Base-by-base conservation (phyloP, 2,888 invertebrate species). In the Chloroclysta siterata region DNA sequence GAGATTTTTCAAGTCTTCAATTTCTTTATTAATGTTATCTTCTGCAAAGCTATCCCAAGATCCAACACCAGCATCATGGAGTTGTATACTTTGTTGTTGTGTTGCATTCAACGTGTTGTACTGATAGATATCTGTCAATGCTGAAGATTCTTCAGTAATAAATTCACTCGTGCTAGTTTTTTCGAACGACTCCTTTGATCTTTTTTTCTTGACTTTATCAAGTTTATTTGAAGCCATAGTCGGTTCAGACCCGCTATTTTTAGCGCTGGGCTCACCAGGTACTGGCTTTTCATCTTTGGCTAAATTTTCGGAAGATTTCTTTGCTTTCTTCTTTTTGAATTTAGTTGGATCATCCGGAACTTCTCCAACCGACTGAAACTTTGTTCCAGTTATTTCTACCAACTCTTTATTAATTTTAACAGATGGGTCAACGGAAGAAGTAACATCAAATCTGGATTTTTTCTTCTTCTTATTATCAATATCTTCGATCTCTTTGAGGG, bases 401-500 rank as follows among this genome's bases (percentile, higher is more conserved):
- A 53, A 53, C 22, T 63, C 62, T 46, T 60, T 62, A 46, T 22
- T 29, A 0, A 28, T 15, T 22, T 58, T 62, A 42, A 28, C 5
- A 8, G 52, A 47, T 47, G 44, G 50, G n/a, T 66, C 65, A 22
- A 55, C 53, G 0, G 48, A n/a, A 0, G 28, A n/a, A 1, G 17
- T 46, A 15, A 48, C 11, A 4, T 73, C 71, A 8, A 60, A 5
- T 55, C 65, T 70, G 7, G 52, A 17, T 39, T 53, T 61, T 73
- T 83, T 88, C 75, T 85, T 91, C 77, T 90, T 92, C 72, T 88
- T 90, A 64, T 81, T 88, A 51, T 86, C 83, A 39, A 79, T 77
- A 55, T 85, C 88, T 69, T 90, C 90, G 53, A 93, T 91, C 78
- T 93, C 93, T 79, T 90, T 92, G 0, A 93, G 78, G 48, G 90